phyloP scores from a whole-genome alignment of 37 sponge, comb jelly and placozoan genomes.

The Oopsacas minuta region DNA sequence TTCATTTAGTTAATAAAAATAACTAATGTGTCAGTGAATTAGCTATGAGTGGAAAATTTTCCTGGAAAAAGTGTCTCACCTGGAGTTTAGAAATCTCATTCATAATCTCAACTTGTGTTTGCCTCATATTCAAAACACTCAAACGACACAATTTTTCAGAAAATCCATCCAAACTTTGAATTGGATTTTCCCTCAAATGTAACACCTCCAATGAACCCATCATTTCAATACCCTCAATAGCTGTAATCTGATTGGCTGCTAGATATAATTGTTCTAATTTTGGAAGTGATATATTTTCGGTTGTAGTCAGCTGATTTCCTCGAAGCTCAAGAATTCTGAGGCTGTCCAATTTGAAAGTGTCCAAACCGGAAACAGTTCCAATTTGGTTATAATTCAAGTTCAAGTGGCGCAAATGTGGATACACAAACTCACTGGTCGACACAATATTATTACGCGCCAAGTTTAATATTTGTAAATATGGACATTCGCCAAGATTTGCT shows the following conservation, averaged over 20 bases:
- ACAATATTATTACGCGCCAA: slow-evolving; percentile 63
- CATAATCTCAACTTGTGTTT: not conserved
- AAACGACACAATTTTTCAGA: slow-evolving; percentile 51
- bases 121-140: slow-evolving; percentile 84
- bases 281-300: slow-evolving; percentile 42
- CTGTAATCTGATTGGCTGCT: slow-evolving; percentile 60
- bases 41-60: no score
- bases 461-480: slow-evolving; percentile 65
- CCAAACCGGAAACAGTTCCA: slow-evolving; percentile 43
- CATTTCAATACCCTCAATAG: slow-evolving; percentile 44
- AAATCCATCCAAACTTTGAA: slow-evolving; percentile 61
- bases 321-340: slow-evolving; percentile 58
- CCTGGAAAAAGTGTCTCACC: not conserved
- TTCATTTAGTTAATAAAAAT: no score
- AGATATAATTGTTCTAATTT: slow-evolving; percentile 64
- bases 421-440: slow-evolving; percentile 51
- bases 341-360: slow-evolving; percentile 32
- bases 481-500: slow-evolving; percentile 43
- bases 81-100: not conserved
- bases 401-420: slow-evolving; percentile 64
- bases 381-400: slow-evolving; percentile 77
- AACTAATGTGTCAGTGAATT: no score
- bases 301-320: slow-evolving; percentile 50
- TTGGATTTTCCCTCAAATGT: slow-evolving; percentile 67
- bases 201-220: slow-evolving; percentile 55